Evolutionary conservation across 2,797 vertebrate species (phyloP), one percentile per base, ranked within the genome.

Genomic region (Orestias chungarensis): DNA sequence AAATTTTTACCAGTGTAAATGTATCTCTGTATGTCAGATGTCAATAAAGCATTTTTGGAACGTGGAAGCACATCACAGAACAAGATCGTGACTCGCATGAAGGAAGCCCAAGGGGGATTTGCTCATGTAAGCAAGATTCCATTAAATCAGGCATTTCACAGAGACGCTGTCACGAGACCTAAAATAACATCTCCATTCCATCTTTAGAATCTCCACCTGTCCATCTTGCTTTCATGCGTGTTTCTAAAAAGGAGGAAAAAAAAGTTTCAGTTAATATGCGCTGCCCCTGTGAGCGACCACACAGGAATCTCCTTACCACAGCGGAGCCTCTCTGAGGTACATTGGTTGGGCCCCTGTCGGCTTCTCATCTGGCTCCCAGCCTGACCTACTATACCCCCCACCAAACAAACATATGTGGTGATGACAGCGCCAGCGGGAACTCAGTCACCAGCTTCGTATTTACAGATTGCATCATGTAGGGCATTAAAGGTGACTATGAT

Each of bases 341-440:
- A 86, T 87, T 86, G 64, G 54, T 76, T 70, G 83, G 66, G 76
- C 76, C 81, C 90, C 88, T 76, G 83, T 83, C 74, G 88, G 86
- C 74, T 81, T 44, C 84, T 92, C 88, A 89, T 91, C 87, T 92
- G 91, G 87, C 90, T 87, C 74, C 74, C 74, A 81, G 91, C 87
- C 91, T 82, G 89, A 80, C 80, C 88, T 71, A 78, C 59, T 62
- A 76, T 79, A 81, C 85, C 92, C 89, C 92, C 93, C 75, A 71
- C 90, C 76, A 85, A 71, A 79, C 62, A 42, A 87, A 78, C 94
- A 93, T 94, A 93, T 93, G 91, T 84, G 83, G 81, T 15, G 76
- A 54, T 69, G 82, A 77, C 82, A 81, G 69, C 43, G 71, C 67
- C 77, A 81, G 83, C 77, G 84, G 84, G 80, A 79, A 70, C 49